Percentiles rank a stretch among this genome's conserved stretches.
These are phyloP conservation scores for Aviceda subcristata DNA, from an alignment of 2,113 vertebrate genomes.

Conservation along the genomic window DNA sequence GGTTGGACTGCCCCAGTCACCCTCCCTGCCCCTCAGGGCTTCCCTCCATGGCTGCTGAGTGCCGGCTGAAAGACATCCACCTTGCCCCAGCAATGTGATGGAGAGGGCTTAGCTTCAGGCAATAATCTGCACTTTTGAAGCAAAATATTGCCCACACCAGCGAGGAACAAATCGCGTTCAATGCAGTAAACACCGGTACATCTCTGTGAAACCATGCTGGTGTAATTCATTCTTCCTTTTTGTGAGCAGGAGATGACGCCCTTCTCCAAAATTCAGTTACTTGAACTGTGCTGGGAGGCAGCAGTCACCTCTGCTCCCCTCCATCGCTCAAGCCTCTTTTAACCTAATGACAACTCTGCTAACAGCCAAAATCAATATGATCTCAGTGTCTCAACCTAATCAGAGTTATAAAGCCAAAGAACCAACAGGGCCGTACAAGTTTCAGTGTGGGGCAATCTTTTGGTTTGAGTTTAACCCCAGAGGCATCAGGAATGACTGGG, in stretches of 20 bases:
- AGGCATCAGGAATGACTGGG: not conserved
- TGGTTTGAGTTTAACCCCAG: not conserved
- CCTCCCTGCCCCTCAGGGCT: not conserved
- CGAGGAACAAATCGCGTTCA: not conserved
- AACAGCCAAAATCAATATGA: conserved; percentile 42
- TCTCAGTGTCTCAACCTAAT: conserved; percentile 7
- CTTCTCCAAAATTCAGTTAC: conserved; percentile 9
- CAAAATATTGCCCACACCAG: not conserved
- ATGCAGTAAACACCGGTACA: not conserved
- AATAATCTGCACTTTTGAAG: not conserved
- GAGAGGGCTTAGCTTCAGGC: not conserved
- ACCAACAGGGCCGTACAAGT: not conserved
- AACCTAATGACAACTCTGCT: conserved; percentile 36
- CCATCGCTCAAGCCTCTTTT: conserved; percentile 1
- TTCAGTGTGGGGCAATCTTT: not conserved
- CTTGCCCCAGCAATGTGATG: not conserved
- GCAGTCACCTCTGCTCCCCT: not conserved
- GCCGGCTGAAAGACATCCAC: not conserved
- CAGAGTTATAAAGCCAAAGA: not conserved
- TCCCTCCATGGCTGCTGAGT: not conserved
- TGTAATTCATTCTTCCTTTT: not conserved
- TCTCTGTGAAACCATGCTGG: not conserved
- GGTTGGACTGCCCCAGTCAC: not conserved
- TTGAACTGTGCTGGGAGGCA: not conserved
- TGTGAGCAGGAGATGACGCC: not conserved